Base-by-base conservation (phyloP, 2,888 invertebrate species). In the Conchocele bisecta region DNA sequence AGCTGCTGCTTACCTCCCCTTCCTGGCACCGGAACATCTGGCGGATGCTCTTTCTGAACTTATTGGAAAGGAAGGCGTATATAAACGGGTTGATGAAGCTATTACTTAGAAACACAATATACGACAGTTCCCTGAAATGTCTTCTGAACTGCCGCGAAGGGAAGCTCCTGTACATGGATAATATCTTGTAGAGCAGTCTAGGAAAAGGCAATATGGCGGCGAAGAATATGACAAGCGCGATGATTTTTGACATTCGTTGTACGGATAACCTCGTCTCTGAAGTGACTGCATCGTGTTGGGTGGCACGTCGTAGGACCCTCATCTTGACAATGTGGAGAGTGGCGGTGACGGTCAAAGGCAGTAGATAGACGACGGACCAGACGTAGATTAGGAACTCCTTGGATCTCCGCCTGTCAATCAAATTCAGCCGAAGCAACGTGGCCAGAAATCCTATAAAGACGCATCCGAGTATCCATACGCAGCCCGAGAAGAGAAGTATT, bases 241-340 rank as follows among this genome's bases (percentile, higher is more conserved):
- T 69, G 42, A 74, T 74, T 24, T 57, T 65, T 5, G 74, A 69
- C 74, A 74, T 74, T 37, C 61, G 59, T 53, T 61, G 33, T 41
- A 74, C 57, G 9, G 65, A 65, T 33, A 65, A 61, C 57, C 65
- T 60, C 20, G 69, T 74, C 1, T 41, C 4, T 15, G 65, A 65
- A 0, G 69, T 74, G n/a, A n/a, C n/a, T 9, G 74, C 69, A 2
- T 68, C 51, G 17, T 60, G 20, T 31, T 39, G 48, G 1, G 68
- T 68, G 15, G 65, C 11, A 26, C 37, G 22, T 35, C 41, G 60
- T 15, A 74, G 46, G 4, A 59, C 26, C 24, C 46, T 46, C 29
- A 74, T 42, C 39, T 74, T 74, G 7, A 69, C 15, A 5, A 50
- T 15, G 31, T 74, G 74, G 13, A 74, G 65, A 2, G 60, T 39